Conservation (phyloP, 2,797 vertebrate genomes). For the Clamator glandarius region DNA sequence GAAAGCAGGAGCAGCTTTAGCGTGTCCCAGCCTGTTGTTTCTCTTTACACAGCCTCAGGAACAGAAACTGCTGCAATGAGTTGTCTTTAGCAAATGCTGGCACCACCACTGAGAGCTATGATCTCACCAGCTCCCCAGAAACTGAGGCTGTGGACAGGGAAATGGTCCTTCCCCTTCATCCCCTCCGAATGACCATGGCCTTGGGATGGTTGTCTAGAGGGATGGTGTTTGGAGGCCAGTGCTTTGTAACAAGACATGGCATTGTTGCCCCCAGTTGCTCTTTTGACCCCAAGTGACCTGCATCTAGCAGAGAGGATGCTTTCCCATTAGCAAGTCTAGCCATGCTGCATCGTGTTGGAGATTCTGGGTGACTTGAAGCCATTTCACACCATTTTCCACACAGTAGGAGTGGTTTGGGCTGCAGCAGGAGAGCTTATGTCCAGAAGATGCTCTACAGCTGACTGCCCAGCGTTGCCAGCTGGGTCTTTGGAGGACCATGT, state of each 20-base stretch:
- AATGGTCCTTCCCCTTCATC: not conserved
- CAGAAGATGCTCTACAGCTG: not conserved
- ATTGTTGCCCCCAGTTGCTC: accelerated
- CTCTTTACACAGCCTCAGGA: not conserved
- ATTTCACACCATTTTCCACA: not conserved
- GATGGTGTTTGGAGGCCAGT: not conserved
- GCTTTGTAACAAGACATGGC: accelerated
- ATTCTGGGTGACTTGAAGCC: not conserved
- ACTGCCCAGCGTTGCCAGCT: not conserved
- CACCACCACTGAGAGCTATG: not conserved
- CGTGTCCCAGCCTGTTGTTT: not conserved
- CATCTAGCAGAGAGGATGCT: not conserved
- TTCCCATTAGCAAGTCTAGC: not conserved
- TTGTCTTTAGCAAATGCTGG: accelerated
- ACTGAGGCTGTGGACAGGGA: not conserved
- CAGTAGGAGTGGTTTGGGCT: not conserved
- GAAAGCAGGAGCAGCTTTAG: not conserved
- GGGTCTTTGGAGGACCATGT: not conserved
- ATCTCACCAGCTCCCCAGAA: not conserved
- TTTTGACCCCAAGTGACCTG: not conserved
- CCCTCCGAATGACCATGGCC: accelerated
- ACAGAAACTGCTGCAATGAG: not conserved
- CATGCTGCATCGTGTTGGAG: accelerated
- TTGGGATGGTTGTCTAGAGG: accelerated
- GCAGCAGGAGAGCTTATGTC: not conserved